Evolutionary conservation across 2,113 vertebrate genomes (phyloP), one percentile per base, ranked within the genome.

Genomic region (Myanophis thanlyinensis): DNA sequence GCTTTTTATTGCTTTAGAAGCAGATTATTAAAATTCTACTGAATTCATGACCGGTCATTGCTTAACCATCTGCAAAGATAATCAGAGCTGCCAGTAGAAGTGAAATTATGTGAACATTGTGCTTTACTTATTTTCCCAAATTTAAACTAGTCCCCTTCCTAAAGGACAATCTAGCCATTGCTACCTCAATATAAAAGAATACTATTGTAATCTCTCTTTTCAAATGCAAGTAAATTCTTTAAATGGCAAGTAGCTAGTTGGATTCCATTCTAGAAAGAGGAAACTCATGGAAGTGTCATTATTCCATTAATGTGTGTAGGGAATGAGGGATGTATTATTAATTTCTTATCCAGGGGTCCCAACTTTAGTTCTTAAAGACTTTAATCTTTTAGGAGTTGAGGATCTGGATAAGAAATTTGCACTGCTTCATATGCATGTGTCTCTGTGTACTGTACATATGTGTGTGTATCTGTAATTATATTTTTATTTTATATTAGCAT

Each of bases 321-420:
- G 30, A 52, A 47, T 13, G 18, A 11, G n/a, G 46, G 53, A 87
- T 3, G 53, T 59, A 9, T n/a, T 84, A 22, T 46, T 56, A 30
- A 4, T 88, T 35, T 44, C 12, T 67, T 30, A 7, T 27, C 12
- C 12, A 94, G 85, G 85, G 12, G 5, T 4, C 13, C 67, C 15
- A 80, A 80, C 35, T 85, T 5, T 52, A 85, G 47, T 40, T 27
- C 30, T 15, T 62, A 7, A 35, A 49, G n/a, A 49, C 11, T 53
- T 52, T 88, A 88, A 93, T 94, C 92, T 53, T 93, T 94, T 94
- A n/a, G 92, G 91, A 91, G 84, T 90, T 92, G 88, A 91, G 93
- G 95, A 7, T 53, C 35, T 73, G 90, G 93, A 88, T 93, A 96
- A 94, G 95, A 95, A 94, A 92, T 6, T 53, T 85, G 91, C 18